Percentiles rank a stretch among this genome's conserved stretches.
Conservation (phyloP, 2,888 invertebrate species). For the Latheticus oryzae region DNA sequence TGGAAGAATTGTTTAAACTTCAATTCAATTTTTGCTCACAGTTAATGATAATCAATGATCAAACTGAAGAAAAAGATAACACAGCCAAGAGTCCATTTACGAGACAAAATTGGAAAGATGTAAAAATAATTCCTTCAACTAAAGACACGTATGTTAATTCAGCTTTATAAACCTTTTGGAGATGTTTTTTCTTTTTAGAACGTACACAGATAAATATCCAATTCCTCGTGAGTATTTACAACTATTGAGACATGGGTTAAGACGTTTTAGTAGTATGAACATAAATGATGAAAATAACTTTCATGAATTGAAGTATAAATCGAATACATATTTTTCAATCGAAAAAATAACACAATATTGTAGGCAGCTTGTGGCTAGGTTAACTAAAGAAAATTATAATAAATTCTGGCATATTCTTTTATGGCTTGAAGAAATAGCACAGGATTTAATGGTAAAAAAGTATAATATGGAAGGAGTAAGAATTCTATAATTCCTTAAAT, state of each 20-base stretch:
- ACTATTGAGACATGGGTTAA: slow-evolving; percentile 42
- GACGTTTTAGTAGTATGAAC: slow-evolving; percentile 11
- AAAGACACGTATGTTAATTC: slow-evolving; percentile 30
- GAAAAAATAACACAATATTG: not conserved
- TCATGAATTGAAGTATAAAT: slow-evolving; percentile 21
- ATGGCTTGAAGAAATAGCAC: slow-evolving; percentile 73
- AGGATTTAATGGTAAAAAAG: slow-evolving; percentile 58
- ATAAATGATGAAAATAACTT: not conserved
- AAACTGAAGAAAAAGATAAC: slow-evolving; percentile 44
- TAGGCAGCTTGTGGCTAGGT: not conserved
- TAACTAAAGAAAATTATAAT: slow-evolving; percentile 63
- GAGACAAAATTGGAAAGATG: slow-evolving; percentile 20
- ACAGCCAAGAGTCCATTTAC: slow-evolving; percentile 33
- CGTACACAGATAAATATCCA: slow-evolving; percentile 36
- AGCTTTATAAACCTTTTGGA: slow-evolving; percentile 1
- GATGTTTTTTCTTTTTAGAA: slow-evolving; percentile 27
- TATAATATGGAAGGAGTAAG: slow-evolving; percentile 62
- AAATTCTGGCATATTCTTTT: slow-evolving; percentile 70
- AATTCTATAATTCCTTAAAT: slow-evolving; percentile 42
- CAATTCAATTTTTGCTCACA: slow-evolving; percentile 22
- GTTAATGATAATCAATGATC: slow-evolving; percentile 47
- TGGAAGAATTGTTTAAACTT: slow-evolving; percentile 4
- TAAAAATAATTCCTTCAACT: slow-evolving; percentile 18
- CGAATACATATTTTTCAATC: slow-evolving; percentile 2
- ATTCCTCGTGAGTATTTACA: slow-evolving; percentile 44